Percentiles rank a stretch among this genome's conserved stretches.
These are phyloP conservation scores for Trypoxylon attenuatum DNA, from an alignment of 2,888 invertebrate species.

Conservation along the genomic window DNA sequence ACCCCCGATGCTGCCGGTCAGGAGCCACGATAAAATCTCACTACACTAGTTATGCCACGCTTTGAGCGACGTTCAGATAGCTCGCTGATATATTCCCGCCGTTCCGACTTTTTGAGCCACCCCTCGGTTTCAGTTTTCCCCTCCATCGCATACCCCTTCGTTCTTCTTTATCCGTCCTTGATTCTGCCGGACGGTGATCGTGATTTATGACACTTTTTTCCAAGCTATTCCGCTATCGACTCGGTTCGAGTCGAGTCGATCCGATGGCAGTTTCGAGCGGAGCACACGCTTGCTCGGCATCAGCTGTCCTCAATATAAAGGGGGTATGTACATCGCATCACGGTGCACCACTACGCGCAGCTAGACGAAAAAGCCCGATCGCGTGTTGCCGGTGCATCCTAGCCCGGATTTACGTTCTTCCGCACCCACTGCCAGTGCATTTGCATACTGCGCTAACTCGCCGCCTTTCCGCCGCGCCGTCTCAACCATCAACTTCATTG, in stretches of 20 bases:
- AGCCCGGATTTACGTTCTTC: slow-evolving; percentile 23
- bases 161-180: slow-evolving; percentile 36
- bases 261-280: background rate
- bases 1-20: slow-evolving; percentile 42
- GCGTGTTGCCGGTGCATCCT: slow-evolving; percentile 34
- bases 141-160: slow-evolving; percentile 15
- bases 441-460: slow-evolving; percentile 28
- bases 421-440: slow-evolving; percentile 17
- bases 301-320: slow-evolving; percentile 6
- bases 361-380: slow-evolving; percentile 25
- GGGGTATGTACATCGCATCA: background rate
- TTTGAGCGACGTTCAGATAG: slow-evolving; percentile 53
- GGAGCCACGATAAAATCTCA: slow-evolving; percentile 50
- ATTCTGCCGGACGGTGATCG: slow-evolving; percentile 36
- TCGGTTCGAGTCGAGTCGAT: background rate
- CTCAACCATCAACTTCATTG: background rate
- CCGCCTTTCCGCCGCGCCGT: slow-evolving; percentile 1
- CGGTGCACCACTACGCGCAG: background rate
- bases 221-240: slow-evolving; percentile 38
- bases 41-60: slow-evolving; percentile 57
- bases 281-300: background rate
- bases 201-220: slow-evolving; percentile 50
- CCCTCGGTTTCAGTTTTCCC: slow-evolving; percentile 24
- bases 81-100: slow-evolving; percentile 50
- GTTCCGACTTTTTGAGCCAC: slow-evolving; percentile 27